Conservation (phyloP, 2,888 invertebrate genomes). For the Apamea monoglypha region DNA sequence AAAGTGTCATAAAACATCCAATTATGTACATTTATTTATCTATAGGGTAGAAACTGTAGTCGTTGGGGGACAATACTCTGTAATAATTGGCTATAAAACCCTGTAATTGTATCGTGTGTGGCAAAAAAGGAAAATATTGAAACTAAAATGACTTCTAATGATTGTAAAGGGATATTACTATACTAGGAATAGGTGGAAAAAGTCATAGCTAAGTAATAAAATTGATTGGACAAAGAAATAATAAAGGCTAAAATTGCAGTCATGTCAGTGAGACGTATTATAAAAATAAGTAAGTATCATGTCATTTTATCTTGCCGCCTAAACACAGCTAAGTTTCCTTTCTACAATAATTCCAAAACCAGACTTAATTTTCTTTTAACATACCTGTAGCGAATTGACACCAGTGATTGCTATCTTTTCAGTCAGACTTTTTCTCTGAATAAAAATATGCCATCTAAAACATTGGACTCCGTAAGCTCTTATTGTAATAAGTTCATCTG, state of each 20-base stretch:
- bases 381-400: neutral
- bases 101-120: slow-evolving; percentile 66
- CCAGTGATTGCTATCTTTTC: neutral
- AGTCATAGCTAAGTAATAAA: neutral
- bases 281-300: neutral
- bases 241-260: too few relatives aligned
- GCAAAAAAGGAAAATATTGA: slow-evolving; percentile 62
- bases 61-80: slow-evolving; percentile 68
- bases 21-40: slow-evolving; percentile 61
- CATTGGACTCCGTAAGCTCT: neutral
- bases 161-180: slow-evolving; percentile 8
- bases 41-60: slow-evolving; percentile 54
- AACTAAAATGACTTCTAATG: slow-evolving; percentile 48
- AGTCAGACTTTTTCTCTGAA: neutral
- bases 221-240: neutral
- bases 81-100: slow-evolving; percentile 82
- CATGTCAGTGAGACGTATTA: too few relatives aligned
- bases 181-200: neutral
- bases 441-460: neutral
- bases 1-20: slow-evolving; percentile 58
- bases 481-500: neutral
- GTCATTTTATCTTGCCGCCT: neutral
- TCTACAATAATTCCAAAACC: neutral
- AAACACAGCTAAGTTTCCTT: neutral
- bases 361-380: neutral